Evolutionary conservation across 2,888 invertebrate species (phyloP).

Genomic region (Hedya salicella): DNA sequence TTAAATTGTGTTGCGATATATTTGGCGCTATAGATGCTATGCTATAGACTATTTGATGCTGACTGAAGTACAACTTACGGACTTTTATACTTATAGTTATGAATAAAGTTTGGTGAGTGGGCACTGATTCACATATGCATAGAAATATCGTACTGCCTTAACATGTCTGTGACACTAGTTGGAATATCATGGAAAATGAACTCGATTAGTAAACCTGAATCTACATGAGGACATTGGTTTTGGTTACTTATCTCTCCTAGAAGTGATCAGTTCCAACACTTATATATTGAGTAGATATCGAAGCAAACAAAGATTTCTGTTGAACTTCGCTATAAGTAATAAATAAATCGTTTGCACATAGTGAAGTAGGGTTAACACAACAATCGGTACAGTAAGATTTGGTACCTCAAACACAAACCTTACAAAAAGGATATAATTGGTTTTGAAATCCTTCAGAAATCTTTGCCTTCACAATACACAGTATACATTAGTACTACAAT

Average conservation of each 20-base stretch:
- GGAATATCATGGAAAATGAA: neutral
- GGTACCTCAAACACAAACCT: neutral
- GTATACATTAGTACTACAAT: slow-evolving; percentile 6
- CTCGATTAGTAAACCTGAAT: neutral
- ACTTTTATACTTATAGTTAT: no score
- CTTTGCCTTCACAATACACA: neutral
- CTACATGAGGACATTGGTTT: neutral
- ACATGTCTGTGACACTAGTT: neutral
- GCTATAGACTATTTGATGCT: no score
- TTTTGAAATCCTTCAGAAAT: slow-evolving; percentile 4
- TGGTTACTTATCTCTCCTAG: neutral
- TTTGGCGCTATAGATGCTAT: no score
- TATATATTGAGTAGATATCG: slow-evolving; percentile 8
- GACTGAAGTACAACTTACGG: no score
- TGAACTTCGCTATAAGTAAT: neutral
- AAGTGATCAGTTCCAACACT: slow-evolving; percentile 4
- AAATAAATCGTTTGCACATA: neutral
- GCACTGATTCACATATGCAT: neutral
- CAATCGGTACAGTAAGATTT: neutral
- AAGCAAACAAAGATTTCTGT: neutral
- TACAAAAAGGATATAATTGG: neutral
- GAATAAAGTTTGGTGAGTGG: no score
- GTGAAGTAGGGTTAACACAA: neutral
- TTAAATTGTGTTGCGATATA: no score
- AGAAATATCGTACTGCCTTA: neutral